These are phyloP conservation scores for Gasteruption jaculator DNA, from an alignment of 2,888 invertebrate genomes.

Conservation along the genomic window DNA sequence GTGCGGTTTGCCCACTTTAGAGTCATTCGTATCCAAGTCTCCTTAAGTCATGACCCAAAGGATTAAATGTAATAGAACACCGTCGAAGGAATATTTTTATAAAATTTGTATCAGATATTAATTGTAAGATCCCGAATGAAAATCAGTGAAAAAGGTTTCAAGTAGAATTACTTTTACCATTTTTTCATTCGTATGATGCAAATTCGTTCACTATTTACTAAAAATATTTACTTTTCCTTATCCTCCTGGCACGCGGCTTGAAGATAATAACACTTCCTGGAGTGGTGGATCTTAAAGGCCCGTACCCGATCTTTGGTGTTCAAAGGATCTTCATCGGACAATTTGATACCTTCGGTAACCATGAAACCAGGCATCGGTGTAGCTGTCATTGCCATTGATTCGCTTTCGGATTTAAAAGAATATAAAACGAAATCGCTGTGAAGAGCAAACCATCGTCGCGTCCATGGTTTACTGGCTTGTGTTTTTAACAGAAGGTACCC, in stretches of 20 bases:
- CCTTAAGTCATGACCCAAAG: too few species aligned
- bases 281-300: conserved; percentile 53
- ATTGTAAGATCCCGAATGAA: too few species aligned
- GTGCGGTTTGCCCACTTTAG: too few species aligned
- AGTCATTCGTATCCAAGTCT: too few species aligned
- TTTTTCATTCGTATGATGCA: too few species aligned
- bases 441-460: conserved; percentile 56
- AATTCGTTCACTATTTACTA: too few species aligned
- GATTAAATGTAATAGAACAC: too few species aligned
- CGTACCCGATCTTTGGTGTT: conserved; percentile 47
- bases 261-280: conserved; percentile 53
- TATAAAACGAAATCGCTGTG: conserved; percentile 59
- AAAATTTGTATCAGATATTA: too few species aligned
- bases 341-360: conserved; percentile 46
- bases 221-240: conserved; percentile 47
- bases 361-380: conserved; percentile 60
- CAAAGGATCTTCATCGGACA: conserved; percentile 44
- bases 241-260: conserved; percentile 53
- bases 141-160: too few species aligned
- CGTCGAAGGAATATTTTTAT: too few species aligned
- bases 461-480: conserved; percentile 55
- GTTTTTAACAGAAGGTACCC: conserved; percentile 54
- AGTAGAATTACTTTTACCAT: too few species aligned
- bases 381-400: conserved; percentile 56
- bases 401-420: conserved; percentile 51